phyloP scores from a whole-genome alignment of 2,888 invertebrate genomes.

The Melinopterus prodromus region DNA sequence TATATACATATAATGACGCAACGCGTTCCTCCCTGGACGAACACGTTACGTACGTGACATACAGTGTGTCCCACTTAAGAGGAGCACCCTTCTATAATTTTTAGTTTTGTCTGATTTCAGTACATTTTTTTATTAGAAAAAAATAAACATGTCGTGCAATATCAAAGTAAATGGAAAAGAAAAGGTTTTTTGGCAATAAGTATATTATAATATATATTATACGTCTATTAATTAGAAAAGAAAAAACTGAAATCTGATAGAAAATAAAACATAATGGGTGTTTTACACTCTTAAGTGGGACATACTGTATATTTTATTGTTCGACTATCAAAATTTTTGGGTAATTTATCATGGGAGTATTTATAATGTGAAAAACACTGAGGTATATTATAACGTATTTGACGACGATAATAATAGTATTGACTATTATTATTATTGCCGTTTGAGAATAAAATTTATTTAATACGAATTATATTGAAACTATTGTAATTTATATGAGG shows the following conservation, averaged over 20 bases:
- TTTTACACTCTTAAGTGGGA: background rate
- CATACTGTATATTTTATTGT: background rate
- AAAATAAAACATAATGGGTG: too few species aligned
- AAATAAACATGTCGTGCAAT: too few species aligned
- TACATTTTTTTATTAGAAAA: too few species aligned
- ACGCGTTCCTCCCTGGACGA: background rate
- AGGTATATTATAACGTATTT: background rate
- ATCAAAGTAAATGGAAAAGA: too few species aligned
- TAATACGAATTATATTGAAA: slow-evolving; percentile 18
- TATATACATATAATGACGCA: slow-evolving; percentile 21
- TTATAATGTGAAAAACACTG: background rate
- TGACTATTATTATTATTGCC: background rate
- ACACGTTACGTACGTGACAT: background rate
- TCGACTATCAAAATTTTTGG: background rate
- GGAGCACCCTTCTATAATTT: too few species aligned
- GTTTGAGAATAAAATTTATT: slow-evolving; percentile 11
- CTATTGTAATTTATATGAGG: slow-evolving; percentile 21
- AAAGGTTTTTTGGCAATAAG: too few species aligned
- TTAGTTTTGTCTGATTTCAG: too few species aligned
- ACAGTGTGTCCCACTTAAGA: background rate
- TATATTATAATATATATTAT: too few species aligned
- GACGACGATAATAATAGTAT: background rate
- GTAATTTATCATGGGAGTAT: background rate
- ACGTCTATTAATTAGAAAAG: too few species aligned
- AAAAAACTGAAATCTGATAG: too few species aligned